Evolutionary conservation across 2,888 invertebrate genomes (phyloP), one percentile per base, ranked within the genome.

Genomic region (Lingula anatina): DNA sequence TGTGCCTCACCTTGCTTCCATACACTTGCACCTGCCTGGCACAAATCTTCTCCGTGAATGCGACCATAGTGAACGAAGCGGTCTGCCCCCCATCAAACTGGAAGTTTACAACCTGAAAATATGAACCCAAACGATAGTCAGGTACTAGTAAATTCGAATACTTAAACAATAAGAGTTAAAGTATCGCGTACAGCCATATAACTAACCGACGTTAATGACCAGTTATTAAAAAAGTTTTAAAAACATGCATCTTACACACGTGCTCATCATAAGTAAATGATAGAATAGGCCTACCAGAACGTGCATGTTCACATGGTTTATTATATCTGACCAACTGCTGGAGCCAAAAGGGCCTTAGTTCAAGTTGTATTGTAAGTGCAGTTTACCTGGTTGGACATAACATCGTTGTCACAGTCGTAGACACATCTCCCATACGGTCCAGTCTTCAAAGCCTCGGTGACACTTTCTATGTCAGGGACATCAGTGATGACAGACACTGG

Each of bases 341-440:
- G n/a, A n/a, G n/a, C n/a, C n/a, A n/a, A n/a, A n/a, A n/a, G n/a
- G n/a, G n/a, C n/a, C n/a, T n/a, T n/a, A n/a, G n/a, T n/a, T n/a
- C n/a, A n/a, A n/a, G n/a, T n/a, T n/a, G n/a, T n/a, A n/a, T n/a
- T n/a, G n/a, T n/a, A n/a, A n/a, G n/a, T n/a, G n/a, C n/a, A n/a
- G n/a, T n/a, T n/a, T n/a, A 74, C 73, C 68, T 74, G 75, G 48
- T 79, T 70, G 49, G 78, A 77, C 54, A 76, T 69, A 7, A 79
- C 79, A 61, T 79, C 77, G 60, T 79, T 79, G 55, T 78, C 75
- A 51, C 70, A 66, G 44, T 77, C 73, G 54, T 79, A 79, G 0
- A 78, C 79, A 67, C 79, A 79, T 46, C 68, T 63, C 0, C 79
- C 79, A 59, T 79, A 79, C 2, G 75, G 73, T 18, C 72, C 74